phyloP scores from a whole-genome alignment of 2,113 vertebrate species.

The Nothocercus julius region DNA sequence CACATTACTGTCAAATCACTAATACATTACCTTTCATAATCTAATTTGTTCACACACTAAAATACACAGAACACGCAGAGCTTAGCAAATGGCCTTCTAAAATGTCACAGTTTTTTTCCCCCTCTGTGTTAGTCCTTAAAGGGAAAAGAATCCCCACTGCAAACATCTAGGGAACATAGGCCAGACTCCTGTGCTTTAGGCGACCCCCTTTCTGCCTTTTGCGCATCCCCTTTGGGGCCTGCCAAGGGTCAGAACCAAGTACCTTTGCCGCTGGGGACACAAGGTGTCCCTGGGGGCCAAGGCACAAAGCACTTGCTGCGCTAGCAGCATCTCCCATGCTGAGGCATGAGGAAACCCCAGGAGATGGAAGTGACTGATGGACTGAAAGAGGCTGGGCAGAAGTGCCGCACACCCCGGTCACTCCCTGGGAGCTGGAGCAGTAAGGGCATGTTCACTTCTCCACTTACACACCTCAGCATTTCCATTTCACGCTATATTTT shows the following conservation, averaged over 20 bases:
- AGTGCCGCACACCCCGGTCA: accelerated
- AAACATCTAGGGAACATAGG: neutral
- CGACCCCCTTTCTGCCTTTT: neutral
- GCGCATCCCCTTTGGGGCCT: neutral
- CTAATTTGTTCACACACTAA: constrained; percentile 64
- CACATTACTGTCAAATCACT: constrained; percentile 53
- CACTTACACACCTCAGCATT: accelerated
- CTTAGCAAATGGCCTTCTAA: constrained; percentile 43
- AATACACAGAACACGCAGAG: constrained; percentile 65
- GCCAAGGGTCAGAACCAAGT: accelerated
- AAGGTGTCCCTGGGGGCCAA: neutral
- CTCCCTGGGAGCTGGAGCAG: neutral
- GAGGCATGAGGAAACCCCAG: neutral
- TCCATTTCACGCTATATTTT: neutral
- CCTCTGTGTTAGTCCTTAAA: constrained; percentile 9
- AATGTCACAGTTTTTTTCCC: constrained; percentile 2
- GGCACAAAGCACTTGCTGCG: neutral
- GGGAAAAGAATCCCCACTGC: neutral
- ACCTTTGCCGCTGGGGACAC: neutral
- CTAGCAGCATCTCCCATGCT: neutral
- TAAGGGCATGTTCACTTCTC: neutral
- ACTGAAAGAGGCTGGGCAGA: neutral
- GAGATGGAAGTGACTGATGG: neutral
- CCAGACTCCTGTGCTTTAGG: neutral
- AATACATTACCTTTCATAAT: constrained; percentile 66